Base-by-base conservation (phyloP, 2,888 invertebrate genomes). In the Euphydryas editha region DNA sequence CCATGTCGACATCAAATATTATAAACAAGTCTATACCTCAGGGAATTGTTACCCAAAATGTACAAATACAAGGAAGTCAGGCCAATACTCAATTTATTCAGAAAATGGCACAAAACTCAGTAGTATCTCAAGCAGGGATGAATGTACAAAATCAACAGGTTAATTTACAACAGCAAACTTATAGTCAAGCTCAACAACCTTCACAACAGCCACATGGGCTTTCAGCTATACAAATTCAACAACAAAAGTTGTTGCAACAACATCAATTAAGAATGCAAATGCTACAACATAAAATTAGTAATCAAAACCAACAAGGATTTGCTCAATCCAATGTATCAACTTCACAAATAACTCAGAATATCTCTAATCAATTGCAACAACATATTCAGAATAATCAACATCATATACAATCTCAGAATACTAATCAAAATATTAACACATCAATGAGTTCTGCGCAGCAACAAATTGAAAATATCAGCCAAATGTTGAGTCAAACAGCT, bases 381-480 rank as follows among this genome's bases (percentile, higher is more conserved):
- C 90, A 92, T 63, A 87, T 91, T 58, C 91, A 83, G 70, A 78
- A 76, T 62, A 86, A 78, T 62, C 92, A 93, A 67, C 91, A 91
- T 69, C 89, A 88, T 69, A 79, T 92, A 68, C 93, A 92, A 70
- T 74, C 73, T 60, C 84, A 83, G 70, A 87, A 80, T 62, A 84
- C 89, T 24, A 86, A 80, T 65, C 91, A 90, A 72, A 81, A 85
- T 2, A 78, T 87, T 1, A 81, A 76, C 55, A 88, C 87, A 18
- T 84, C 94, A 44, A 93, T 94, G 81, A 94, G 90, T 60, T 94
- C 94, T 51, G 95, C 95, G 18, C 92, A 92, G 72, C 94, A 95
- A 72, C 93, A 94, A 72, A 95, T 95, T 79, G 94, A 95, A 74
- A 90, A 94, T 55, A 94, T 94, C 20, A 93, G 93, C 51, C 95